Evolutionary conservation across 2,797 vertebrate species (phyloP).

Genomic region (Siniperca scherzeri): DNA sequence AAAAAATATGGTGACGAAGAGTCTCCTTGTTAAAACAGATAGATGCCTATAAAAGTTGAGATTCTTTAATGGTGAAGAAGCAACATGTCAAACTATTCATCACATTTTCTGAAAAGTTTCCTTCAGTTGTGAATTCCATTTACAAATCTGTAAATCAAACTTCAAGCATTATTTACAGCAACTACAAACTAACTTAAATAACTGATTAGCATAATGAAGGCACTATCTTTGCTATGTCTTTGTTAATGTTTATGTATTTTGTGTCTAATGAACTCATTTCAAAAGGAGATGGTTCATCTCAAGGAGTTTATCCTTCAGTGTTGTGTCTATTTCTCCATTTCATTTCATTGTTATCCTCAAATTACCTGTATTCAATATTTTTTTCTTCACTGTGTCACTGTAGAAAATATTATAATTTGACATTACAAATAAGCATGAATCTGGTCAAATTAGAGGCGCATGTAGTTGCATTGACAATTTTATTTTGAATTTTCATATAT

Average conservation of each 20-base stretch:
- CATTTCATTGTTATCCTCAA: background rate
- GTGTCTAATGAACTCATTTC: background rate
- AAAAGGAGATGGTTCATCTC: background rate
- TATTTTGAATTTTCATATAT: background rate
- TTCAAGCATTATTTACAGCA: background rate
- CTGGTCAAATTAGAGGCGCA: background rate
- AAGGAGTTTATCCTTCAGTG: background rate
- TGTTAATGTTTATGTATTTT: background rate
- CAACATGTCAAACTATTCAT: background rate
- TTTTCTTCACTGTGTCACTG: background rate
- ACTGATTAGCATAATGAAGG: background rate
- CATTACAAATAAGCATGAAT: constrained; percentile 4
- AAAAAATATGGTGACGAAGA: background rate
- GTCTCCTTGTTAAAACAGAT: constrained; percentile 9
- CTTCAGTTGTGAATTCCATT: constrained; percentile 1
- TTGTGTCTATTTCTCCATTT: background rate
- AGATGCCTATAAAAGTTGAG: background rate
- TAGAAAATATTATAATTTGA: background rate
- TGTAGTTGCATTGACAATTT: background rate
- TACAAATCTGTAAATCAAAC: background rate
- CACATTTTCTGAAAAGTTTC: background rate
- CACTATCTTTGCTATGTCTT: background rate
- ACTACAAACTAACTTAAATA: background rate
- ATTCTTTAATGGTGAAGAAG: constrained; percentile 21
- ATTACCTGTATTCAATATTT: background rate